These are phyloP conservation scores for Gerris buenoi DNA, from an alignment of 1,140 invertebrate genomes.

Conservation along the genomic window DNA sequence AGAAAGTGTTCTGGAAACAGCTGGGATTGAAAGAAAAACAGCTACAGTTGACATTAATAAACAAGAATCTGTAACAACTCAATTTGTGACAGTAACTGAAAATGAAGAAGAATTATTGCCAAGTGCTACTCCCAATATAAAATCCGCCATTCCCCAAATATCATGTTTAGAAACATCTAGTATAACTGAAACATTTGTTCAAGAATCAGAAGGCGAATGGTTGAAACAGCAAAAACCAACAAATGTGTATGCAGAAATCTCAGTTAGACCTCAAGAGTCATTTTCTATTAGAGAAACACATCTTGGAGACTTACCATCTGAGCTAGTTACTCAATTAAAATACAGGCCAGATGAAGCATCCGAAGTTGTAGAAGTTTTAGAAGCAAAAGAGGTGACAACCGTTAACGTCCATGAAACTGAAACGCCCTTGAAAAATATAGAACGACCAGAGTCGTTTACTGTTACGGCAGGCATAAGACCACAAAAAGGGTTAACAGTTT, in stretches of 20 bases:
- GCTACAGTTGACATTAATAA: slow-evolving; percentile 41
- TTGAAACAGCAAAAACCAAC: slow-evolving; percentile 30
- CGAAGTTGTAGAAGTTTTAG: slow-evolving; percentile 33
- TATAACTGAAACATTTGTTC: slow-evolving; percentile 34
- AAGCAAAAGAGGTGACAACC: slow-evolving; percentile 41
- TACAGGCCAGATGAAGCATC: slow-evolving; percentile 37
- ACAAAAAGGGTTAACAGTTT: slow-evolving; percentile 34
- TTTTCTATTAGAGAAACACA: slow-evolving; percentile 38
- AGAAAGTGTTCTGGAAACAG: slow-evolving; percentile 35
- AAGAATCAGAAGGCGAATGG: slow-evolving; percentile 42
- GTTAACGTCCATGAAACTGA: slow-evolving; percentile 38
- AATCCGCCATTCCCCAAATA: slow-evolving; percentile 35
- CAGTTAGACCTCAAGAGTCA: slow-evolving; percentile 36
- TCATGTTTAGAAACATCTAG: slow-evolving; percentile 38
- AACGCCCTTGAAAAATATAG: slow-evolving; percentile 26
- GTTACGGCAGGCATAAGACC: slow-evolving; percentile 30
- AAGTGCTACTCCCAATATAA: slow-evolving; percentile 30
- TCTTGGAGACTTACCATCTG: slow-evolving; percentile 35
- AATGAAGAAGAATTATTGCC: slow-evolving; percentile 37
- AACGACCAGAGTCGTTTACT: slow-evolving; percentile 28
- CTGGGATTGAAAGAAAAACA: slow-evolving; percentile 32
- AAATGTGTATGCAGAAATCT: slow-evolving; percentile 34
- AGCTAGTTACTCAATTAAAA: slow-evolving; percentile 36
- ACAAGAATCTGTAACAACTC: slow-evolving; percentile 39
- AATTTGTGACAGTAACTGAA: slow-evolving; percentile 40